Evolutionary conservation across 2,797 vertebrate genomes (phyloP).

Genomic region (Aselliscus stoliczkanus): DNA sequence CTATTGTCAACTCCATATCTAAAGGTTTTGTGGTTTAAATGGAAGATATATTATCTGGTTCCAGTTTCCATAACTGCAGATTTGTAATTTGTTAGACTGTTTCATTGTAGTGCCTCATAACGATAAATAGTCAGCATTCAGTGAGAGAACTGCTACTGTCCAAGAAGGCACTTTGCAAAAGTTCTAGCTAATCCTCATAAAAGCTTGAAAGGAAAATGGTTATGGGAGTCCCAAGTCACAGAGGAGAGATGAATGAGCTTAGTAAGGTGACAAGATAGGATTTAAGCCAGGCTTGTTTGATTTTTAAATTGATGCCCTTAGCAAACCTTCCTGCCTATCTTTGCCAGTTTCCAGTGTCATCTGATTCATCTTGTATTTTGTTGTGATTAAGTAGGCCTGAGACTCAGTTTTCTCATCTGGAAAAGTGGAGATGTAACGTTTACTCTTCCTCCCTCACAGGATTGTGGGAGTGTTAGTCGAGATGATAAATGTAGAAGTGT

Average conservation of each 20-base stretch:
- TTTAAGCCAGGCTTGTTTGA: background rate
- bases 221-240: background rate
- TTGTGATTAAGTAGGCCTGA: background rate
- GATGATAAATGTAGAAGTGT: too few species aligned
- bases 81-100: background rate
- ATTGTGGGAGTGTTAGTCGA: background rate
- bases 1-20: background rate
- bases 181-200: background rate
- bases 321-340: background rate
- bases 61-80: background rate
- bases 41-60: background rate
- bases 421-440: background rate
- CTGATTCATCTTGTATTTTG: background rate
- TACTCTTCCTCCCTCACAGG: background rate
- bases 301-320: background rate
- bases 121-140: background rate
- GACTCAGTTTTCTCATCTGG: background rate
- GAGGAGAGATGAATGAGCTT: background rate
- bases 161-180: background rate
- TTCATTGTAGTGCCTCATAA: background rate
- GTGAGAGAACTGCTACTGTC: background rate
- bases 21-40: background rate
- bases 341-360: background rate
- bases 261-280: background rate
- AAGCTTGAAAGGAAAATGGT: background rate